Evolutionary conservation across 92 coral and sea anemone species (phyloP), one percentile per base, ranked within the genome.

Genomic region (Pocillopora grandis): DNA sequence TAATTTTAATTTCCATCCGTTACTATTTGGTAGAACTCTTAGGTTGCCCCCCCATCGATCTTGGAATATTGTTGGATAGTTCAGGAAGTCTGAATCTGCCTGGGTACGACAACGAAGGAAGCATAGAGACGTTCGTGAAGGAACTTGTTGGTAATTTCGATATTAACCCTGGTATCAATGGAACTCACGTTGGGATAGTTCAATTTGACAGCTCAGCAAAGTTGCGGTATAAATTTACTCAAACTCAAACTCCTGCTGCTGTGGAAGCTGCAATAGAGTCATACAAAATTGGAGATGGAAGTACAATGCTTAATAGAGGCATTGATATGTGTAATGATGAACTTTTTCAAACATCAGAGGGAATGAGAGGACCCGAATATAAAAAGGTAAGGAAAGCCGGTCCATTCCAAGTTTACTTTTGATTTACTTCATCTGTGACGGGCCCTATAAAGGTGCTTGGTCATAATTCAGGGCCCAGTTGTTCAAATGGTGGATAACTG

Each of bases 41-140:
- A 74, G 42, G 31, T 52, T 74, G 63, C 36, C 77, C 77, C 9
- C 80, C 80, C 12, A 60, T 76, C 31, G 80, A 76, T 60, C 80
- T 76, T 60, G 80, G 68, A 76, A 15, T 76, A 55, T 16, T 76
- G 35, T 23, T 76, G 80, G 80, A 76, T 31, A 76, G 69, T 76
- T 76, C 80, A 33, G 18, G 69, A 55, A 76, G 80, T 35, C 80
- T 76, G 5, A 1, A n/a, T 49, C 9, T 8, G 31, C 31, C 31
- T 31, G 80, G 69, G 7, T 27, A 0, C 31, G 33, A 35, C 58
- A 76, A 76, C 12, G 57, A 76, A 60, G 9, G 23, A 9, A 13
- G 17, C 2, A 76, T 76, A 31, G 67, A 33, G 69, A 8, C 59
- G 8, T 76, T 76, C 35, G 68, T 68, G 15, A 27, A 33, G 35